Evolutionary conservation across 1,140 invertebrate species (phyloP), one percentile per base, ranked within the genome.

Genomic region (Choristoneura fumiferana): DNA sequence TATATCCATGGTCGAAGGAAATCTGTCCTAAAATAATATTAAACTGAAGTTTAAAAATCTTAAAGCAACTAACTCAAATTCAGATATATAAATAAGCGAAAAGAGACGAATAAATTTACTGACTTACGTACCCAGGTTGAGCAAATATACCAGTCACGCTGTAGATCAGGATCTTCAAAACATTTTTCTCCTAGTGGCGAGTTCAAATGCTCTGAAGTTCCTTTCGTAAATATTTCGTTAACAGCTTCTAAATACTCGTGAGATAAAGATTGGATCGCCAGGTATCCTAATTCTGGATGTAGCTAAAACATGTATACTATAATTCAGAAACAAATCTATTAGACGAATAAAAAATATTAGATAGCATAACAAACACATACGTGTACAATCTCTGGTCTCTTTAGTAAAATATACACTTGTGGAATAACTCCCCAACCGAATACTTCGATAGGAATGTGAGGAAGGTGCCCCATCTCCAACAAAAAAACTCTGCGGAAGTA

Each of bases 361-460:
- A 43, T 22, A 15, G 43, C 17, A 54, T 13, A 15, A 62, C 0
- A 54, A 54, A 39, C 39, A 49, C 65, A 65, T 69, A 88, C 83
- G 56, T 80, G 40, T n/a, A 55, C 18, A 35, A 76, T 57, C 34
- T 71, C 63, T 18, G 74, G 71, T 67, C 80, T 75, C 8, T 64
- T 70, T 54, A 86, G 60, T 17, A 65, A 71, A 52, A 89, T 62
- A 59, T 84, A 87, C 4, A 89, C 64, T 74, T 89, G 86, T 13
- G 84, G 83, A 58, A 87, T 79, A 5, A 81, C 84, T 4, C 86
- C 86, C 86, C 86, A 87, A 9, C 86, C 86, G 63, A 74, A 79
- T 29, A 87, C 72, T 65, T 87, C 78, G 54, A 89, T 82, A 10
- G 80, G 71, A 49, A 87, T 72, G 35, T 75, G 65, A 14, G 84